Evolutionary conservation across 1,140 invertebrate genomes (phyloP), one percentile per base, ranked within the genome.

Genomic region (fruit fly (Drosophila melanogaster)): DNA sequence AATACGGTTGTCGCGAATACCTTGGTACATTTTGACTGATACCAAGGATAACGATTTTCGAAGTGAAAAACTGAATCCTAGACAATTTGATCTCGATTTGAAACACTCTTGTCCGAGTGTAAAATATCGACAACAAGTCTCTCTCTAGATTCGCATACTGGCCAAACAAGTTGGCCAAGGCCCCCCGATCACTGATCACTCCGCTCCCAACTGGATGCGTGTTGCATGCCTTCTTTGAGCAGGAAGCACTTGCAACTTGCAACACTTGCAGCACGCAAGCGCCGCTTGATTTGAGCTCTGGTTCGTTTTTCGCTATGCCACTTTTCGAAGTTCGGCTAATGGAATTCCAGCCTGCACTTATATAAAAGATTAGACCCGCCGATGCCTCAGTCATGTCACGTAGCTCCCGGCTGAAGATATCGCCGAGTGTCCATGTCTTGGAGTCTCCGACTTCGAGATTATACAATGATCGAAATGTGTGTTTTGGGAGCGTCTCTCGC

Each of bases 181-280:
- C 14, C 57, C 62, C 30, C 53, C 46, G 35, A 55, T 67, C 47
- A 50, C 47, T 50, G 47, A 50, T 17, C 47, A 38, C 59, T 15
- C 38, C 24, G 14, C 37, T 73, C 54, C 35, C 38, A 51, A 19
- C 50, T 85, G 43, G 56, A 74, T 89, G 83, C 83, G 84, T 87
- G 83, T 72, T 83, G 83, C 83, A 86, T 86, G 81, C 56, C 46
- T 67, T 51, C 46, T 67, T 40, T 24, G 66, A 86, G 81, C 84
- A 87, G 83, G 83, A 87, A 87, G 83, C 83, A 89, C 84, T 79
- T 89, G 83, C 74, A 77, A 76, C 66, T 15, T 15, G 46, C 46
- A 49, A 76, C 67, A 70, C 66, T 70, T 70, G 66, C 81, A 86
- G 76, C 84, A 89, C 84, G 79, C 83, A 87, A 83, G 76, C 75